phyloP scores from a whole-genome alignment of 1,140 invertebrate species.

The Conopomorpha cramerella region DNA sequence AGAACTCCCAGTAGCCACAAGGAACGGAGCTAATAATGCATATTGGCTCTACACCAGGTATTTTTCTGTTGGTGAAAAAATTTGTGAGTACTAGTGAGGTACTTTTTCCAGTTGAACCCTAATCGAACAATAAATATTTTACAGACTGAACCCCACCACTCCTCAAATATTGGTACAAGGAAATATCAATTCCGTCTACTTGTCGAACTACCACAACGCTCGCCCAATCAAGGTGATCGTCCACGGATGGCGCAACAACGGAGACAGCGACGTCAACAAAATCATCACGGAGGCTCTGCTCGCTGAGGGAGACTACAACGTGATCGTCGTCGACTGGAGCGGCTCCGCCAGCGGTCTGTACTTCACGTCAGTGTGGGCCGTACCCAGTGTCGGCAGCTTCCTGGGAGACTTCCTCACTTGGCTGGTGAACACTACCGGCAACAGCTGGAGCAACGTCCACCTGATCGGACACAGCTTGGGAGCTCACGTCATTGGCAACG shows the following conservation, averaged over 20 bases:
- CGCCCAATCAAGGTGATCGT: conserved; percentile 21
- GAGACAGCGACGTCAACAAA: conserved; percentile 10
- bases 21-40: conserved; percentile 1
- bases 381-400: conserved; percentile 35
- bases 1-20: not conserved
- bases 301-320: conserved; percentile 51
- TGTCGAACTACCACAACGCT: conserved; percentile 19
- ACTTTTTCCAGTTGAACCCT: not conserved
- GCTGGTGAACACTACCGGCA: conserved; percentile 24
- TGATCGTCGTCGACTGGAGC: conserved; percentile 70
- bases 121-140: conserved; percentile 5
- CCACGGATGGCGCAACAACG: conserved; percentile 35
- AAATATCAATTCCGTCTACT: conserved; percentile 16
- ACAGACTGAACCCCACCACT: conserved; percentile 19
- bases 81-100: not conserved
- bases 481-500: conserved; percentile 86
- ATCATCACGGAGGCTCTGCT: conserved; percentile 3
- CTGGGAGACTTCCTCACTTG: conserved; percentile 49
- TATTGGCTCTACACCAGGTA: conserved; percentile 38
- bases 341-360: conserved; percentile 59
- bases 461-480: conserved; percentile 87
- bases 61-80: not conserved
- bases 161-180: conserved; percentile 16
- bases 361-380: conserved; percentile 46
- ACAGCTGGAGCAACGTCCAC: conserved; percentile 66